Conservation (phyloP, 2,113 vertebrate species). For the Aegithalos caudatus region DNA sequence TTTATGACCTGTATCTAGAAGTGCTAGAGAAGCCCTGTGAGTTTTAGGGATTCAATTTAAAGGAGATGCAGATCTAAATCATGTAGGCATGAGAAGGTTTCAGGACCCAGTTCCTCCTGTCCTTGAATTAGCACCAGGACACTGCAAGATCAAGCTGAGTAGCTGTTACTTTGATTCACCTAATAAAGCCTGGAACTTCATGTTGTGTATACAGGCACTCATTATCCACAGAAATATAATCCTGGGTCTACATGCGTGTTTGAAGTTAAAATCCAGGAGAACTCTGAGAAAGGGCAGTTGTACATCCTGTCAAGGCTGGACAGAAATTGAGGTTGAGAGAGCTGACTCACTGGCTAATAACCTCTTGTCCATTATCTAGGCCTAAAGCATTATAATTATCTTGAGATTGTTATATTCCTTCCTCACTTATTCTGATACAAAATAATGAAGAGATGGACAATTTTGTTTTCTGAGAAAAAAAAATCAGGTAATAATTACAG, state of each 20-base stretch:
- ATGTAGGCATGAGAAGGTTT: not conserved
- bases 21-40: not conserved
- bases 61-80: not conserved
- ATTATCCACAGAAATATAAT: not conserved
- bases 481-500: not conserved
- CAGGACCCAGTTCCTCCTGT: not conserved
- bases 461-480: not conserved
- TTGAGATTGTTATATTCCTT: not conserved
- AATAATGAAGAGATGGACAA: not conserved
- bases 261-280: not conserved
- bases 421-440: not conserved
- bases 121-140: not conserved
- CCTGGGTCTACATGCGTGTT: not conserved
- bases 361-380: not conserved
- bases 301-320: not conserved
- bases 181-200: not conserved
- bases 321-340: not conserved
- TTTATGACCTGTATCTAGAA: not conserved
- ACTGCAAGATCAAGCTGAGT: not conserved
- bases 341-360: not conserved
- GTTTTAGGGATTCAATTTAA: not conserved
- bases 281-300: not conserved
- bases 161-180: not conserved
- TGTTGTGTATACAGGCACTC: not conserved
- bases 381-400: not conserved